Evolutionary conservation across 2,888 invertebrate genomes (phyloP).

Genomic region (Ophion slaviceki): DNA sequence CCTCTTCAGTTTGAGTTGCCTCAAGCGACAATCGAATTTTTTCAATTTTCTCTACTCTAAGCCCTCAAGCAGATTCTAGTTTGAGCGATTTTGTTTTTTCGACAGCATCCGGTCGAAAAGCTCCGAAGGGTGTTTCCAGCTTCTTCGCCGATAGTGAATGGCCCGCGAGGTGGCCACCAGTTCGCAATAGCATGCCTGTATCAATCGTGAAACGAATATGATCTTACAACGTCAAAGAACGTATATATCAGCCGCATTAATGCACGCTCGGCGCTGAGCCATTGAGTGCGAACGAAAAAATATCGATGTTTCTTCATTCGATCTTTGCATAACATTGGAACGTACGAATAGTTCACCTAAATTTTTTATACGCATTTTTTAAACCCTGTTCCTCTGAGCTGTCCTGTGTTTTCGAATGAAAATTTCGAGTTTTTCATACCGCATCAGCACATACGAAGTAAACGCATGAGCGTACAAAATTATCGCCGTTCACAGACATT

Average conservation of each 20-base stretch:
- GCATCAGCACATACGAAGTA: conserved; percentile 45
- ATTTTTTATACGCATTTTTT: conserved; percentile 36
- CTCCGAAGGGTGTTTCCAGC: too few relatives aligned
- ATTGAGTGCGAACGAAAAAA: not conserved
- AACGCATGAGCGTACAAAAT: not conserved
- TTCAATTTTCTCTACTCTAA: too few relatives aligned
- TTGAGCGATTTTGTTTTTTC: too few relatives aligned
- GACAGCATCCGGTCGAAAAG: too few relatives aligned
- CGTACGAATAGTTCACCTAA: conserved; percentile 14
- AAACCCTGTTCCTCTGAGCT: conserved; percentile 8
- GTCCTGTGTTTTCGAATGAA: conserved; percentile 9
- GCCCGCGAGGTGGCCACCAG: conserved; percentile 24
- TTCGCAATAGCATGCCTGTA: conserved; percentile 35
- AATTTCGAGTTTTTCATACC: conserved; percentile 15
- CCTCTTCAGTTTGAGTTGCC: too few relatives aligned
- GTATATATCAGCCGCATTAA: conserved; percentile 8
- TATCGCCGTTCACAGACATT: conserved; percentile 52
- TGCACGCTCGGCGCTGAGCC: not conserved
- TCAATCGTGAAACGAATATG: not conserved
- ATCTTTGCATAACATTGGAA: conserved; percentile 27
- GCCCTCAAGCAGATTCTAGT: too few relatives aligned
- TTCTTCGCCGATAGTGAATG: conserved; percentile 10
- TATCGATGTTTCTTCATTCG: conserved; percentile 42
- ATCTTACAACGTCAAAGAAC: conserved; percentile 1
- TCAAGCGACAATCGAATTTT: too few relatives aligned